Percentiles rank a stretch among this genome's conserved stretches.
These are phyloP conservation scores for Syrista parreyssii DNA, from an alignment of 2,888 invertebrate species.

Conservation along the genomic window DNA sequence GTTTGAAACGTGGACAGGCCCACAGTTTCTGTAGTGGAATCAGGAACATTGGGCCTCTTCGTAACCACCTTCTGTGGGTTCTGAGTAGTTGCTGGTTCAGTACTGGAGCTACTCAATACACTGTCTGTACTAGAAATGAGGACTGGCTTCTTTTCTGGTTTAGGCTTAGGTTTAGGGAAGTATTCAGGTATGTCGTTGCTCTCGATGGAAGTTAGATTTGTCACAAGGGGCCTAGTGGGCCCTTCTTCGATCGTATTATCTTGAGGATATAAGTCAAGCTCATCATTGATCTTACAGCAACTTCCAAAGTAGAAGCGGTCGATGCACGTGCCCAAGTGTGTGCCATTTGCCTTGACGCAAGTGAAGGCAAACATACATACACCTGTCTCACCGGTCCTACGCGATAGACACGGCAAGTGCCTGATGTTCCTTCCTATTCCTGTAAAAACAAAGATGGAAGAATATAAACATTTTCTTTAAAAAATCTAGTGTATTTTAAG, in stretches of 20 bases:
- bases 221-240: conserved; percentile 50
- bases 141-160: conserved; percentile 36
- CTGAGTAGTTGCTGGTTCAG: conserved; percentile 47
- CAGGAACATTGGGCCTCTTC: conserved; percentile 35
- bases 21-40: conserved; percentile 30
- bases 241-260: conserved; percentile 75
- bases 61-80: conserved; percentile 46
- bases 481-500: neutral
- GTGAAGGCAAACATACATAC: conserved; percentile 96
- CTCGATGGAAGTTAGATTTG: conserved; percentile 48
- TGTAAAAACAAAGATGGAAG: conserved; percentile 67
- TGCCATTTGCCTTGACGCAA: conserved; percentile 90
- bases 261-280: conserved; percentile 69
- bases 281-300: conserved; percentile 81
- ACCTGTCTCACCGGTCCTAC: conserved; percentile 82
- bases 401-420: conserved; percentile 87
- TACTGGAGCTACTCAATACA: neutral
- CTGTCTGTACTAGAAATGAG: conserved; percentile 13
- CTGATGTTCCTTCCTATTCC: conserved; percentile 90
- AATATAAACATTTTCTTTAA: neutral
- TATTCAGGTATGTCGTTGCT: conserved; percentile 61
- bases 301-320: conserved; percentile 95
- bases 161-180: conserved; percentile 50
- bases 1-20: conserved; percentile 79
- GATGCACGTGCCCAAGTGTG: conserved; percentile 91